Evolutionary conservation across 1,140 invertebrate genomes (phyloP).

Genomic region (Oncopodura yosiiana): DNA sequence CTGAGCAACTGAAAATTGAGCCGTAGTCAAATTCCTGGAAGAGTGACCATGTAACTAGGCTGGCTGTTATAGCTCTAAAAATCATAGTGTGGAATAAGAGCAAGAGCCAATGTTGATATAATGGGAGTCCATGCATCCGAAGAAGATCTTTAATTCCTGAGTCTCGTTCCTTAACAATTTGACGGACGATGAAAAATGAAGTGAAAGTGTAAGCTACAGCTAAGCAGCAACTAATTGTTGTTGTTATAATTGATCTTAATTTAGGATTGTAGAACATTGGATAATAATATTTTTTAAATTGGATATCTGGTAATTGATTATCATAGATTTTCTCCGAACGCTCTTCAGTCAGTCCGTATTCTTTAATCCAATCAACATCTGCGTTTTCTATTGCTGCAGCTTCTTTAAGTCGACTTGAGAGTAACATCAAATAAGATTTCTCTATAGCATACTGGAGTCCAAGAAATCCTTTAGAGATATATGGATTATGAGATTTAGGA

Average conservation of each 20-base stretch:
- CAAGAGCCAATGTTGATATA: slow-evolving; percentile 22
- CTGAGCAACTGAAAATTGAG: slow-evolving; percentile 1
- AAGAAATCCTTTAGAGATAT: neutral
- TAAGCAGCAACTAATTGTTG: neutral
- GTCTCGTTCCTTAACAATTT: slow-evolving; percentile 8
- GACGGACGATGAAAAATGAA: slow-evolving; percentile 8
- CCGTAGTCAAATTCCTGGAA: slow-evolving; percentile 15
- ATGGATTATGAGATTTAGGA: neutral
- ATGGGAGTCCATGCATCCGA: slow-evolving; percentile 19
- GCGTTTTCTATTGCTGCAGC: neutral
- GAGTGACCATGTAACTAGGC: slow-evolving; percentile 1
- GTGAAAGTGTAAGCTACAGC: slow-evolving; percentile 4
- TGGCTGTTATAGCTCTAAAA: slow-evolving; percentile 20
- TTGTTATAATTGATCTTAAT: neutral
- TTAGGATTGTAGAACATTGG: neutral
- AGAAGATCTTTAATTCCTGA: slow-evolving; percentile 25
- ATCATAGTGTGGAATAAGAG: slow-evolving; percentile 17
- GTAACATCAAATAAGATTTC: neutral
- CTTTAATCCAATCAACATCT: neutral
- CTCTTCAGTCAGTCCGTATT: neutral
- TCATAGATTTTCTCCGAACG: neutral
- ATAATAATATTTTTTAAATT: neutral
- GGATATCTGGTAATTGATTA: neutral
- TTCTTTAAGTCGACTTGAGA: neutral
- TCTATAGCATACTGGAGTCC: neutral